Evolutionary conservation across 2,113 vertebrate genomes (phyloP).

Genomic region (Megaleporinus macrocephalus): DNA sequence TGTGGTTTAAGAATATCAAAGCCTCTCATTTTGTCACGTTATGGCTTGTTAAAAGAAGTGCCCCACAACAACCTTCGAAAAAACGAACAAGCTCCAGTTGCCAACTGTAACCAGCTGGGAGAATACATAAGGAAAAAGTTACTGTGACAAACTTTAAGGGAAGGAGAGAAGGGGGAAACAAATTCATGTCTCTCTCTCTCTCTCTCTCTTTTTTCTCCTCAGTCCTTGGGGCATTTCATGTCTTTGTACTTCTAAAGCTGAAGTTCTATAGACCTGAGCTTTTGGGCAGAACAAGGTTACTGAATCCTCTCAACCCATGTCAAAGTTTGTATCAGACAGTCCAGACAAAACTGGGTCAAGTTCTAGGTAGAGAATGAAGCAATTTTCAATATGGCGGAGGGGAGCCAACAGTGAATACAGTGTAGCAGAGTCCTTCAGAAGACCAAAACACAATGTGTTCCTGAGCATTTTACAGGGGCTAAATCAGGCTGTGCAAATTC

Average conservation of each 20-base stretch:
- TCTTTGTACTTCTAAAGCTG: constrained; percentile 27
- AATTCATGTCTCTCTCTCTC: background rate
- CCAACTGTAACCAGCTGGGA: constrained; percentile 20
- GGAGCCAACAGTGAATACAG: constrained; percentile 25
- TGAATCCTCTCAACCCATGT: constrained; percentile 54
- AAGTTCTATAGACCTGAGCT: constrained; percentile 32
- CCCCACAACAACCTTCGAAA: constrained; percentile 31
- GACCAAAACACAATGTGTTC: constrained; percentile 34
- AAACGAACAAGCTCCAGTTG: constrained; percentile 11
- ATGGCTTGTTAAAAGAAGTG: constrained; percentile 30
- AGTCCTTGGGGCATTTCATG: constrained; percentile 29
- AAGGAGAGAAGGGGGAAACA: background rate
- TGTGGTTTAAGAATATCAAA: constrained; percentile 36
- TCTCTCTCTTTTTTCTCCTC: background rate
- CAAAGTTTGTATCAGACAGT: constrained; percentile 49
- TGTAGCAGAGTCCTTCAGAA: constrained; percentile 36
- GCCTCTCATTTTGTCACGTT: constrained; percentile 28
- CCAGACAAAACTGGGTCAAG: constrained; percentile 56
- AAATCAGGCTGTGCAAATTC: constrained; percentile 44
- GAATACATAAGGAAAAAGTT: constrained; percentile 19
- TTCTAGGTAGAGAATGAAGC: constrained; percentile 40
- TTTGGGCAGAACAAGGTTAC: constrained; percentile 41
- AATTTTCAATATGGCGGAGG: constrained; percentile 37
- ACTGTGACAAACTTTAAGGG: constrained; percentile 11
- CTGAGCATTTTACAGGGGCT: constrained; percentile 45